phyloP scores from a whole-genome alignment of 2,797 vertebrate genomes.

The Sylvilagus floridanus region DNA sequence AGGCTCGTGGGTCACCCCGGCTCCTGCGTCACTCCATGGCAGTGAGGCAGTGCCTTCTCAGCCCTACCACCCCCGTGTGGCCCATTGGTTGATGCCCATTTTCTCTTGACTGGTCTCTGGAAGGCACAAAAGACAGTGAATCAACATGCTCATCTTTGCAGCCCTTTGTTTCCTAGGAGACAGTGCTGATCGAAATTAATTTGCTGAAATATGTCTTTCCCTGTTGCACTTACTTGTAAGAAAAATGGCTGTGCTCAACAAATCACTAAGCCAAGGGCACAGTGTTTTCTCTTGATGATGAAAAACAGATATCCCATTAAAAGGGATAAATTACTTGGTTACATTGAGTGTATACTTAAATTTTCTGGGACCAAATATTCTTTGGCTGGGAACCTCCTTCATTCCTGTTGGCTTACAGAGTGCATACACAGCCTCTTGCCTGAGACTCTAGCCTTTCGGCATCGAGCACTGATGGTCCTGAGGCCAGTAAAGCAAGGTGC shows the following conservation, averaged over 20 bases:
- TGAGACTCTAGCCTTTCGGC: background rate
- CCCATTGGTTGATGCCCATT: background rate
- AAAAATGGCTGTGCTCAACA: conserved; percentile 56
- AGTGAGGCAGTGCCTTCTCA: background rate
- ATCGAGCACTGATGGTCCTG: background rate
- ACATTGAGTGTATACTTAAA: conserved; percentile 60
- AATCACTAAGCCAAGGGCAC: conserved; percentile 33
- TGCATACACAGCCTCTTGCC: conserved; percentile 15
- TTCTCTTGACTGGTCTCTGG: conserved; percentile 59
- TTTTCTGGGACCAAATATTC: conserved; percentile 64
- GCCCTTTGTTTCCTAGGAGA: conserved; percentile 39
- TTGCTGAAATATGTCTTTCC: conserved; percentile 39
- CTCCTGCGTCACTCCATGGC: background rate
- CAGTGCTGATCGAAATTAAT: background rate
- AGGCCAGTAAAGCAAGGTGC: background rate
- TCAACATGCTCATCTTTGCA: background rate
- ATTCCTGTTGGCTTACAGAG: background rate
- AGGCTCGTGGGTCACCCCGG: background rate
- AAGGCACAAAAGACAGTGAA: background rate
- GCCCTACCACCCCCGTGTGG: background rate
- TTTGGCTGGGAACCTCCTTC: background rate
- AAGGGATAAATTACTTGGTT: conserved; percentile 70
- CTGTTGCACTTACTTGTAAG: conserved; percentile 33
- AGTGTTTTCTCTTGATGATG: conserved; percentile 63
- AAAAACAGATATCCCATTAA: conserved; percentile 72